A percentile compares a stretch with the other conserved stretches of the same genome.
Evolutionary conservation across 2,113 vertebrate genomes (phyloP).

Genomic region (Indri indri): DNA sequence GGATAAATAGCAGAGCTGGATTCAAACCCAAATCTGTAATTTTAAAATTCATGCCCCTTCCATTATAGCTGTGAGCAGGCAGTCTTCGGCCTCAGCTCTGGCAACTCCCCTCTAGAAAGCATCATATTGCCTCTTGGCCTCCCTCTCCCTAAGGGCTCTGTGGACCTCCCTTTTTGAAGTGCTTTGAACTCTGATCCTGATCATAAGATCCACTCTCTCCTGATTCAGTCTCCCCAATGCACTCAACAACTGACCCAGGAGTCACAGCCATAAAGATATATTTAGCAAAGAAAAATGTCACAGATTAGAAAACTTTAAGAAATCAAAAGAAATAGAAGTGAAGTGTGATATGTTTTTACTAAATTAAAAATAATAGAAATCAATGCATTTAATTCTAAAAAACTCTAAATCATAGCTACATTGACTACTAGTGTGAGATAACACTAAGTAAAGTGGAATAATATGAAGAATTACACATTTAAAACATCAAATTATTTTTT

Average conservation of each 20-base stretch:
- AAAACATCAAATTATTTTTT: background rate
- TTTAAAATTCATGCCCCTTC: background rate
- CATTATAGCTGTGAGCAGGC: background rate
- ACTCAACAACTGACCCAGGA: too few species aligned
- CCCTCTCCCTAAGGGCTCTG: accelerated
- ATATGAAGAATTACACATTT: background rate
- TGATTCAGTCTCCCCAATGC: background rate
- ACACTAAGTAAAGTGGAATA: background rate
- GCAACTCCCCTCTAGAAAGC: background rate
- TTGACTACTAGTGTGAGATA: background rate
- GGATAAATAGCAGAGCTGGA: background rate
- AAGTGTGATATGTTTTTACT: background rate
- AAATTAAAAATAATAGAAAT: background rate
- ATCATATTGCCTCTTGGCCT: background rate
- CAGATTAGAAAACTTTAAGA: conserved; percentile 1
- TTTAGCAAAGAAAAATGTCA: background rate
- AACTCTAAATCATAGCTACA: background rate
- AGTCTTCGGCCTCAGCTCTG: background rate
- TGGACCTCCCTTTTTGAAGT: background rate
- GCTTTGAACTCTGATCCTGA: background rate
- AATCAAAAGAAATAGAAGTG: conserved; percentile 17
- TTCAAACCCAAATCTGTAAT: background rate
- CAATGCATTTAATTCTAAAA: background rate
- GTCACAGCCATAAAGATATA: background rate
- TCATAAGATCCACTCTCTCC: accelerated